Base-by-base conservation (phyloP, 2,888 invertebrate genomes). In the Mythimna pallens region DNA sequence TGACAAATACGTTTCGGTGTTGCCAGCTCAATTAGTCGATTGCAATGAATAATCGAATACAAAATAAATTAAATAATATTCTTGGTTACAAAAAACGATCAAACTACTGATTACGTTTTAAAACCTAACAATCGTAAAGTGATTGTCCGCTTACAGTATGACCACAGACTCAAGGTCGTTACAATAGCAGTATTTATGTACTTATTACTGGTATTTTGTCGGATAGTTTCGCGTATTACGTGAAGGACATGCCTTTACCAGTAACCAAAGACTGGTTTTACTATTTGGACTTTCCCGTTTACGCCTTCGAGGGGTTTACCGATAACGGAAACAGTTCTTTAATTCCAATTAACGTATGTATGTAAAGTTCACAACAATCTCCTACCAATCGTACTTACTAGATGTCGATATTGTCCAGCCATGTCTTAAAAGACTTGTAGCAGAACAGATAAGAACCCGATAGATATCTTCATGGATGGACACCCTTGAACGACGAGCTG, bases 131-230 rank as follows among this genome's bases (percentile, higher is more conserved):
- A 22, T 20, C 12, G 20, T 36, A 14, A 20, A 52, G 3, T 10
- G 17, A 36, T 43, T 50, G 8, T 20, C 64, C 86, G 85, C 86
- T 76, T 10, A 2, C 64, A 20, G 25, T 79, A 25, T 50, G 17
- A 74, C 79, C 71, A 20, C 36, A 68, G 36, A 75, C 58, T 20
- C 50, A 79, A 81, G 79, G 86, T 81, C 76, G 63, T 77, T 63
- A 61, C 70, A 65, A 70, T 75, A 66, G 25, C 50, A 66, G 64
- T 78, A 73, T 61, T 77, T 80, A 82, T 82, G 62, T 25, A 63
- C 58, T 58, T 62, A 61, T 74, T 70, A 73, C 70, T 70, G 17
- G 30, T 70, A 67, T 43, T 67, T 79, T 70, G 59, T 68, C 66
- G 55, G 61, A 76, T 70, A 72, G 62, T 81, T 86, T 84, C 65